These are phyloP conservation scores for Sparidentex hasta DNA, from an alignment of 2,797 vertebrate species.

Conservation along the genomic window DNA sequence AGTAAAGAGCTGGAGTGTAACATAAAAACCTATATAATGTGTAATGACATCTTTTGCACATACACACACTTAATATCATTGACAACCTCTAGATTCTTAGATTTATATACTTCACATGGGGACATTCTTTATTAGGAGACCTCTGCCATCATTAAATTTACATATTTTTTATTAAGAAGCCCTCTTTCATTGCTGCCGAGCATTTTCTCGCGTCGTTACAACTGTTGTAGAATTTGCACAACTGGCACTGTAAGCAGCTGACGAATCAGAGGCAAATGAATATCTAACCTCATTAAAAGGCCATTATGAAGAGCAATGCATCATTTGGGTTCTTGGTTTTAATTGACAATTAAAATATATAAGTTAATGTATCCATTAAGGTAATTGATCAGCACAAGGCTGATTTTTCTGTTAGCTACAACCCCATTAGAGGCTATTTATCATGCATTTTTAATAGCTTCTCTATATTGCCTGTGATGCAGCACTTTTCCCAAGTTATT, in stretches of 20 bases:
- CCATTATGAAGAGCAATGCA: conserved; percentile 81
- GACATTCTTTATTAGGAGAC: conserved; percentile 40
- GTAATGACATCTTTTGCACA: conserved; percentile 20
- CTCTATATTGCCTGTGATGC: conserved; percentile 46
- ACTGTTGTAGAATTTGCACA: conserved; percentile 55
- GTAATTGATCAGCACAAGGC: conserved; percentile 81
- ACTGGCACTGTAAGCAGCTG: conserved; percentile 66
- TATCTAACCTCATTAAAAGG: conserved; percentile 83
- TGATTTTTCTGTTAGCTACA: conserved; percentile 72
- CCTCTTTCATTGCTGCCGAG: conserved; percentile 57
- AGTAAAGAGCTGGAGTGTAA: background rate
- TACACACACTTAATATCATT: conserved; percentile 1
- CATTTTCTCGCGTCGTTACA: conserved; percentile 57
- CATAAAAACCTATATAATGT: conserved; percentile 19
- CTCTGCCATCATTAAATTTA: conserved; percentile 51
- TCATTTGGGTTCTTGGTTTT: conserved; percentile 81
- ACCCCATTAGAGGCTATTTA: conserved; percentile 75
- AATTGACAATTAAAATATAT: conserved; percentile 86
- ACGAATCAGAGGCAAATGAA: conserved; percentile 78
- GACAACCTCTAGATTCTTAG: conserved; percentile 13
- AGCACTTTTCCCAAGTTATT: conserved; percentile 51
- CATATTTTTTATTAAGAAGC: conserved; percentile 47
- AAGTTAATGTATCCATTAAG: conserved; percentile 83
- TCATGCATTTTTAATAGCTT: conserved; percentile 74
- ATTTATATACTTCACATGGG: conserved; percentile 19